These are phyloP conservation scores for Clarias batrachus DNA, from an alignment of 2,113 vertebrate genomes.

Conservation along the genomic window DNA sequence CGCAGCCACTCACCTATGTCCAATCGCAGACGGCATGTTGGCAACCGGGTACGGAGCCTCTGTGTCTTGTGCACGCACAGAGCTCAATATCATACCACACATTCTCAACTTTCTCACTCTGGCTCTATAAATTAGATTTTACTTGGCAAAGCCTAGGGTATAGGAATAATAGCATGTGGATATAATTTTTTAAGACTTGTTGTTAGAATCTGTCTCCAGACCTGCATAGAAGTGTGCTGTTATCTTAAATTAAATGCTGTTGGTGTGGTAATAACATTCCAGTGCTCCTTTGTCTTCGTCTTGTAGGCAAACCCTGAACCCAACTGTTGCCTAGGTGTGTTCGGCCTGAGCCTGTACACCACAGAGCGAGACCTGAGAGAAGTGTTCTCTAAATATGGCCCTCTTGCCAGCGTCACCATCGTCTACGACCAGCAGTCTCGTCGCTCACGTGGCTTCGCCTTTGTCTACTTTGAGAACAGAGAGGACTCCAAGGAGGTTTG, in stretches of 20 bases:
- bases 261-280: not conserved
- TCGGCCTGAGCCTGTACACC: slow-evolving; percentile 93
- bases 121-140: no score
- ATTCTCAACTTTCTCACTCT: not conserved
- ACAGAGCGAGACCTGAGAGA: slow-evolving; percentile 92
- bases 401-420: slow-evolving; percentile 86
- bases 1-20: slow-evolving; percentile 97
- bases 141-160: no score
- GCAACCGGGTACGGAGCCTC: slow-evolving; percentile 78
- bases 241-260: not conserved
- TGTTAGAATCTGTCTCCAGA: not conserved
- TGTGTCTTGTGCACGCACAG: not conserved
- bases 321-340: slow-evolving; percentile 91
- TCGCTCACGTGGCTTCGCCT: slow-evolving; percentile 91
- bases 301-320: slow-evolving; percentile 90
- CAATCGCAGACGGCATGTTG: slow-evolving; percentile 89
- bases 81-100: not conserved
- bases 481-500: slow-evolving; percentile 89
- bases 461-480: slow-evolving; percentile 93
- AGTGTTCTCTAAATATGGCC: slow-evolving; percentile 94
- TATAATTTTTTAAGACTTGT: no score
- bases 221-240: not conserved
- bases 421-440: slow-evolving; percentile 95
- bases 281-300: not conserved
- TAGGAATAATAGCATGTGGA: not conserved